Evolutionary conservation across 1,140 invertebrate genomes (phyloP), one percentile per base, ranked within the genome.

Genomic region (Achroia grisella): DNA sequence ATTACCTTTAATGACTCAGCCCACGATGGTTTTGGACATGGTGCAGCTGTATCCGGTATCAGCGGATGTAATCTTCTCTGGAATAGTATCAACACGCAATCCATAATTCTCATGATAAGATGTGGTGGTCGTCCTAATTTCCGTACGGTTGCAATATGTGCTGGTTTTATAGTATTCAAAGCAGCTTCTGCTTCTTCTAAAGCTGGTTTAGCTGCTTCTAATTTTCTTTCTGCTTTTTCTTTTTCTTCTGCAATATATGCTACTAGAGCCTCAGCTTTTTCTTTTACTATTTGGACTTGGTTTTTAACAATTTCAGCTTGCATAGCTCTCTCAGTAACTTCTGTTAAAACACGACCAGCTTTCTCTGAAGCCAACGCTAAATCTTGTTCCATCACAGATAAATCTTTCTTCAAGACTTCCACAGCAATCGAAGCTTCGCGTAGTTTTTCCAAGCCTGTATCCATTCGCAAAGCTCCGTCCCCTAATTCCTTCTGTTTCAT

Each of bases 41-140:
- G 89, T 4, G 91, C 91, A 11, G 93, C 89, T 8, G 92, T 90
- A 76, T 99, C 97, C 9, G 91, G 87, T 62, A 93, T 91, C 3
- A 95, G 89, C 0, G 94, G 89, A 73, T 96, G 92, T 35, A 96
- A 86, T 86, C 93, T 94, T 54, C 94, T 89, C 87, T 97, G 95
- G 74, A 98, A 98, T 2, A 99, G 82, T 49, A 99, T 94, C 35
- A 98, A 77, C 1, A 98, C 97, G 70, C 95, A 97, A 68, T 98
- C 97, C 97, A 99, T 98, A 54, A 99, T 98, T 56, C 97, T 89
- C 97, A 98, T 98, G 60, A 99, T 98, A 0, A 99, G 87, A 87
- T 98, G 96, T 4, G 97, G 97, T 0, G 97, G 97, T 59, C 96
- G 88, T 8, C 96, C 97, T 15, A 99, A 81, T 86, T 98, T 98